A percentile compares a stretch with the other conserved stretches of the same genome.
These are phyloP conservation scores for Pachyrhynchus sulphureomaculatus DNA, from an alignment of 1,140 invertebrate genomes.

Conservation along the genomic window DNA sequence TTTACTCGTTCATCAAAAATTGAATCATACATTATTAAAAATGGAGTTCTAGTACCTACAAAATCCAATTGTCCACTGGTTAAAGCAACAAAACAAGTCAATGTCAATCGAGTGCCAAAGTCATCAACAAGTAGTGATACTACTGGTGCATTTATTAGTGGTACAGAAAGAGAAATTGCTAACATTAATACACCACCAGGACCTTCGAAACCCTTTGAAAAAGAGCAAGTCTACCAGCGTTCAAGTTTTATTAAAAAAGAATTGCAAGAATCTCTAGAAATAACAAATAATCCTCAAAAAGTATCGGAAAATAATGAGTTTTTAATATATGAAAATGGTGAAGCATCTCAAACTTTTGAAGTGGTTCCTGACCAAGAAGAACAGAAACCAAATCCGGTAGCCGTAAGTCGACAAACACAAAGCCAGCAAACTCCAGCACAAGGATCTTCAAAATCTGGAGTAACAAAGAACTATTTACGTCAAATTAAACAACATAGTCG, in stretches of 20 bases:
- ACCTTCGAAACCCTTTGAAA: conserved; percentile 7
- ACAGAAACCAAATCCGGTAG: neutral
- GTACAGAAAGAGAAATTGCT: conserved; percentile 20
- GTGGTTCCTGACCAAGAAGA: neutral
- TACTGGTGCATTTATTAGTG: conserved; percentile 1
- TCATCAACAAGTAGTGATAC: conserved; percentile 9
- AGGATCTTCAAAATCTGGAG: conserved; percentile 5
- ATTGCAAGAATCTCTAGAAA: neutral
- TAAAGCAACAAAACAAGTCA: conserved; percentile 19
- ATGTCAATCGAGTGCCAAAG: conserved; percentile 8
- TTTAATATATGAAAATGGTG: conserved; percentile 7
- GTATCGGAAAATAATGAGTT: neutral
- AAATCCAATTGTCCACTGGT: conserved; percentile 5
- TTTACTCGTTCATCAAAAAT: conserved; percentile 35
- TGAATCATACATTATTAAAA: conserved; percentile 42
- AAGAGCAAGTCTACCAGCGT: neutral
- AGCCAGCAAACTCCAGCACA: neutral
- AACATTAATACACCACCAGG: conserved; percentile 19
- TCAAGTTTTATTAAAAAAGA: conserved; percentile 3
- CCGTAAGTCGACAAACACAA: neutral
- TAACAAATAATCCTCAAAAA: neutral
- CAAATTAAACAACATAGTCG: conserved; percentile 44
- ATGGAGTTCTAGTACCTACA: conserved; percentile 38
- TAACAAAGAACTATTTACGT: conserved; percentile 38
- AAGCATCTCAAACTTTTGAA: neutral